Evolutionary conservation across 2,797 vertebrate genomes (phyloP).

Genomic region (Sebastes diaconus): DNA sequence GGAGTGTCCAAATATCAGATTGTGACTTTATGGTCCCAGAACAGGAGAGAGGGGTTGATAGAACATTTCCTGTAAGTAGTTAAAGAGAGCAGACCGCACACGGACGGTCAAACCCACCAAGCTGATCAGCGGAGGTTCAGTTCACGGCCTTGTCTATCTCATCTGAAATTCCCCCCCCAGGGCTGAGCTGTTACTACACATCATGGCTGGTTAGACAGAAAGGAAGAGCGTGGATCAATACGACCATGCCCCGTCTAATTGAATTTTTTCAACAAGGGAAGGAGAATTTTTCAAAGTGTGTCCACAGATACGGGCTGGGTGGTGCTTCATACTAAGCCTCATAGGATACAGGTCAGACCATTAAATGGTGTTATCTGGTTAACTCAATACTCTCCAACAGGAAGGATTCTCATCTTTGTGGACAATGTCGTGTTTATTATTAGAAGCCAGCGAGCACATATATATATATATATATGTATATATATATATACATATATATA

Average conservation of each 20-base stretch:
- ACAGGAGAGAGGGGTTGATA: not conserved
- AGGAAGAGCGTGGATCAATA: constrained; percentile 43
- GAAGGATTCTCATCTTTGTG: not conserved
- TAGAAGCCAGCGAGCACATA: no score
- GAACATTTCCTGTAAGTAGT: constrained; percentile 12
- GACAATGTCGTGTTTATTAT: no score
- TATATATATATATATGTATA: no score
- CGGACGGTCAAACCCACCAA: constrained; percentile 34
- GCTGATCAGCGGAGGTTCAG: constrained; percentile 3
- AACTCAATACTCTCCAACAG: constrained; percentile 36
- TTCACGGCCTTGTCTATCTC: constrained; percentile 6
- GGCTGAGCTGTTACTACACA: constrained; percentile 35
- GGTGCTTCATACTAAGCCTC: not conserved
- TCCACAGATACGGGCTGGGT: not conserved
- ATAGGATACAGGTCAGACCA: not conserved
- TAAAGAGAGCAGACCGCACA: constrained; percentile 29
- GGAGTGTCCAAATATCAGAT: not conserved
- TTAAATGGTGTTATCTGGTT: constrained; percentile 22
- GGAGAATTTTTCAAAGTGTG: not conserved
- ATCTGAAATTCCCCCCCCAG: constrained; percentile 30
- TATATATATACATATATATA: no score
- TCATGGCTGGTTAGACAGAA: constrained; percentile 41
- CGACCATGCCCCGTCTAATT: not conserved
- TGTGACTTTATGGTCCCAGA: not conserved
- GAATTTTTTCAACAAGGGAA: constrained; percentile 21